These are phyloP conservation scores for Margaritifera margaritifera DNA, from an alignment of 2,888 invertebrate species.

Conservation along the genomic window DNA sequence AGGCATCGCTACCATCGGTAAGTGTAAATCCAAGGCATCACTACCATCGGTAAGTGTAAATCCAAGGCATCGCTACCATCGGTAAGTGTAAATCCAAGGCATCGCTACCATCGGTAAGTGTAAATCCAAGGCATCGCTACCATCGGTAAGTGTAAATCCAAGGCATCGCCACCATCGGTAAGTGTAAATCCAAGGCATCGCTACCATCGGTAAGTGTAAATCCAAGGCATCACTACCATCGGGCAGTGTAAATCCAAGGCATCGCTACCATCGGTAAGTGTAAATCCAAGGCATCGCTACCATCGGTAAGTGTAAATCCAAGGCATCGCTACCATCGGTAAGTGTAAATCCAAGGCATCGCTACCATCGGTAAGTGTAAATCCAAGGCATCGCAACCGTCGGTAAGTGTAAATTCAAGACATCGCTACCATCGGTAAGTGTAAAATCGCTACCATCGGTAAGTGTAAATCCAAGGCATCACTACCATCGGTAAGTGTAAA, in stretches of 20 bases:
- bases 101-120: slow-evolving; percentile 16
- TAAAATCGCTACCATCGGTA: slow-evolving; percentile 19
- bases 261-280: slow-evolving; percentile 16
- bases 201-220: slow-evolving; percentile 12
- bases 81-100: slow-evolving; percentile 8
- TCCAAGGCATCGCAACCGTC: slow-evolving; percentile 9
- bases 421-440: too few relatives aligned
- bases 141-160: slow-evolving; percentile 12
- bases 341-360: slow-evolving; percentile 4
- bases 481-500: slow-evolving; percentile 12
- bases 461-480: slow-evolving; percentile 3
- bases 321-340: slow-evolving; percentile 15
- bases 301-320: slow-evolving; percentile 12
- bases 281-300: slow-evolving; percentile 5
- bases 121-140: slow-evolving; percentile 5
- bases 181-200: slow-evolving; percentile 4
- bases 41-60: slow-evolving; percentile 12
- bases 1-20: slow-evolving; percentile 15
- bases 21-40: slow-evolving; percentile 3
- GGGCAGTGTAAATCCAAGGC: slow-evolving; percentile 7
- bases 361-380: slow-evolving; percentile 12
- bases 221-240: slow-evolving; percentile 9
- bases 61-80: slow-evolving; percentile 9
- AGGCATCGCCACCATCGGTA: slow-evolving; percentile 15
- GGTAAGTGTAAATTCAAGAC: slow-evolving; percentile 8